Conservation (phyloP, 2,888 invertebrate genomes). For the Dryomyza anilis region DNA sequence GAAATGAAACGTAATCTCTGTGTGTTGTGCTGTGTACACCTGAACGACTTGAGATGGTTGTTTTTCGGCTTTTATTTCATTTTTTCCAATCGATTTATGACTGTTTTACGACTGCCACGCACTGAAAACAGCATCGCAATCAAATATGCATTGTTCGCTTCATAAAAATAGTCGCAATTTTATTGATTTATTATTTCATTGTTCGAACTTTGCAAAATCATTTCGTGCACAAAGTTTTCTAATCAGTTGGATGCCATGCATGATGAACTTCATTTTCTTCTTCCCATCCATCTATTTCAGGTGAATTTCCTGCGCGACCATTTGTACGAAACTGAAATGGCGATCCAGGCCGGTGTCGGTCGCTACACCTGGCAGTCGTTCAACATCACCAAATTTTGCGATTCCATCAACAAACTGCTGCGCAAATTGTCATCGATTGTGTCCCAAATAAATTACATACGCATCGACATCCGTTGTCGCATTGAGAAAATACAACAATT, state of each 20-base stretch:
- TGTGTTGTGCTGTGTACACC: constrained; percentile 21
- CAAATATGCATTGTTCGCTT: constrained; percentile 16
- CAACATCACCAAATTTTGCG: constrained; percentile 76
- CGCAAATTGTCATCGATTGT: constrained; percentile 69
- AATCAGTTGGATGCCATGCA: too few relatives aligned
- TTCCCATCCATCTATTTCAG: constrained; percentile 49
- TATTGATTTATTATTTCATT: constrained; percentile 16
- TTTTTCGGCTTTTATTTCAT: constrained; percentile 3
- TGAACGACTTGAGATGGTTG: constrained; percentile 19
- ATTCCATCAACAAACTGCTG: constrained; percentile 66
- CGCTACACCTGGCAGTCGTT: constrained; percentile 87
- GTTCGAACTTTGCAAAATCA: neutral
- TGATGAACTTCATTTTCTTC: neutral
- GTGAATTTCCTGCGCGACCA: constrained; percentile 72
- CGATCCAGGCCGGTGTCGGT: constrained; percentile 79
- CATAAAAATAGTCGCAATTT: constrained; percentile 6
- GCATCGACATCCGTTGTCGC: constrained; percentile 67
- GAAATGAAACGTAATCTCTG: constrained; percentile 18
- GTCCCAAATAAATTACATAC: constrained; percentile 72
- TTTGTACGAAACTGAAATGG: constrained; percentile 73
- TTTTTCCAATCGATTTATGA: neutral
- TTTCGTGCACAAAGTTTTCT: neutral
- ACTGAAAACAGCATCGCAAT: constrained; percentile 3
- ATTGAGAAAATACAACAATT: constrained; percentile 66
- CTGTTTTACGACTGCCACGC: neutral